Base-by-base conservation (phyloP, 2,797 vertebrate species). In the Distichodus sexfasciatus region DNA sequence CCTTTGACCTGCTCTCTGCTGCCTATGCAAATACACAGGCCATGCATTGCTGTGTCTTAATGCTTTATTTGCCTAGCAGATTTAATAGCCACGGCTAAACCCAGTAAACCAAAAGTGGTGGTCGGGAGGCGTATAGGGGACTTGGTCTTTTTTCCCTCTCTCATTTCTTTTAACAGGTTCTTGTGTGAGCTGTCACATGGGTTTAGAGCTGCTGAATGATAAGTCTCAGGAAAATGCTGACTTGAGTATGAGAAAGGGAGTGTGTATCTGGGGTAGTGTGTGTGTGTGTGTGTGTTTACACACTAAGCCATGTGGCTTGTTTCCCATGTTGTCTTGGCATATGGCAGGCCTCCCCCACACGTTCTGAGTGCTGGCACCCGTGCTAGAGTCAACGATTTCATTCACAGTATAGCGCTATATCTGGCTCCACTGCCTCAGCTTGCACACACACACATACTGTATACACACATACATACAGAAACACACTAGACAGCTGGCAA, bases 211-310 rank as follows among this genome's bases (percentile, higher is more conserved):
- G 70, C 86, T 86, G 82, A 87, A 86, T 81, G 83, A 78, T 85
- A 82, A 82, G 82, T 84, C 82, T 80, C 82, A 83, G 81, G 81
- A 84, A 69, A 74, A 75, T 31, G 73, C 71, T 75, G 82, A 82
- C 77, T 61, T 81, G 64, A 75, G 26, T 80, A 76, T 75, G 35
- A 55, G 21, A 60, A 64, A 63, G 71, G 11, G 5, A 63, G 44
- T 61, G 40, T 59, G 46, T 36, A 23, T 67, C 36, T 36, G 55
- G 17, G 7, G 74, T 46, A 59, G 31, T 74, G 60, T 51, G 72
- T 72, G 59, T 76, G 74, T 80, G 26, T 77, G 0, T 75, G 23
- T 55, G 60, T 82, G 41, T 77, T 51, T 76, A 53, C 75, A 64
- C 72, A 76, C 66, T 66, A 35, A 71, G 63, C 57, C 59, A 79